Evolutionary conservation across 2,888 invertebrate genomes (phyloP).

Genomic region (Odiellus spinosus): DNA sequence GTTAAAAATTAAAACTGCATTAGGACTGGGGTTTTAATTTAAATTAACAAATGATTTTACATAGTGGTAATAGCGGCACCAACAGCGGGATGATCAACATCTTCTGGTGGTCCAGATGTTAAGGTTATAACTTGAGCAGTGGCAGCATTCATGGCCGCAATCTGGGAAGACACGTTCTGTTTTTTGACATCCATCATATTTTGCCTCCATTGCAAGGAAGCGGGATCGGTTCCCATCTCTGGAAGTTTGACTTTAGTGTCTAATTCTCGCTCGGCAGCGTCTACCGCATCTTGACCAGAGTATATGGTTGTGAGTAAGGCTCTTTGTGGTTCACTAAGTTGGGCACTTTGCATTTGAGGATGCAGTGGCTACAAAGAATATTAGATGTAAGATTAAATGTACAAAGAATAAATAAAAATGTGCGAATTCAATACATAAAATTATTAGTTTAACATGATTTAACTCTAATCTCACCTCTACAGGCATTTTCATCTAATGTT

Average conservation of each 20-base stretch:
- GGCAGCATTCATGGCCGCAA: constrained; percentile 98
- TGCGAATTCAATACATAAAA: background rate
- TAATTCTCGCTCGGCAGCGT: constrained; percentile 65
- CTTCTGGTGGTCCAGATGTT: constrained; percentile 64
- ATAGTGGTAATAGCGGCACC: constrained; percentile 95
- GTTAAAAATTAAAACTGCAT: constrained; percentile 4
- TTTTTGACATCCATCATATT: constrained; percentile 84
- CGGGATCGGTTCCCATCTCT: constrained; percentile 60
- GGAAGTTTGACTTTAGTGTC: constrained; percentile 44
- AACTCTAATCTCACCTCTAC: background rate
- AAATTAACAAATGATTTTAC: constrained; percentile 16
- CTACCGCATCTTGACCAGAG: constrained; percentile 71
- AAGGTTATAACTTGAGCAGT: constrained; percentile 91
- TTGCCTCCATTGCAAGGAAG: constrained; percentile 83
- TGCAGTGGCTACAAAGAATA: constrained; percentile 45
- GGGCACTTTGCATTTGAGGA: constrained; percentile 63
- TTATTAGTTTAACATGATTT: background rate
- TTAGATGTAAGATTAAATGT: background rate
- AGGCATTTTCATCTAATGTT: no score
- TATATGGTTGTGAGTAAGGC: constrained; percentile 82
- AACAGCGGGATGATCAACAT: constrained; percentile 87
- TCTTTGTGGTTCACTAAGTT: constrained; percentile 71
- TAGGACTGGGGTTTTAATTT: background rate
- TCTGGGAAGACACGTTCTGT: constrained; percentile 88
- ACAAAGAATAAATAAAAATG: background rate